phyloP scores from a whole-genome alignment of 1,140 invertebrate genomes.

The Mycetomoellerius zeteki region DNA sequence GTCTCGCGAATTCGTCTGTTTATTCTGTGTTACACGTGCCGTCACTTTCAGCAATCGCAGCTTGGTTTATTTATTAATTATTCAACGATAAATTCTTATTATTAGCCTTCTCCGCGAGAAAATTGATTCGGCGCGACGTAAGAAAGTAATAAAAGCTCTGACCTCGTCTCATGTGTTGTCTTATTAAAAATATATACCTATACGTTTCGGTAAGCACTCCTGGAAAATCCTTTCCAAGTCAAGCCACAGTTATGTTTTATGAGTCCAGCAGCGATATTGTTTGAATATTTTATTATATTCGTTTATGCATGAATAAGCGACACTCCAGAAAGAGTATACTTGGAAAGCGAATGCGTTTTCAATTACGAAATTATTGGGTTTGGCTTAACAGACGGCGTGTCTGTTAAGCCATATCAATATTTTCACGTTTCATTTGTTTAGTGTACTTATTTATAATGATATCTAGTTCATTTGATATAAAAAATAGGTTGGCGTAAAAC shows the following conservation, averaged over 20 bases:
- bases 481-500: background rate
- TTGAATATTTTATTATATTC: slow-evolving; percentile 18
- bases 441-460: background rate
- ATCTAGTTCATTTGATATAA: background rate
- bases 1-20: background rate
- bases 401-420: slow-evolving; percentile 6
- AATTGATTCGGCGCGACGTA: slow-evolving; percentile 31
- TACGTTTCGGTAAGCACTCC: no score
- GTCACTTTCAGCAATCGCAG: background rate
- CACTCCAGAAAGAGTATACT: background rate
- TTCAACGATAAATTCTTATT: background rate
- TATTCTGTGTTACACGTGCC: background rate
- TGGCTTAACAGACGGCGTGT: background rate
- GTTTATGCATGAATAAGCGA: background rate
- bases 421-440: background rate
- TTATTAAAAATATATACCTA: slow-evolving; percentile 3
- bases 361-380: background rate
- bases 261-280: background rate
- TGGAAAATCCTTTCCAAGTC: background rate
- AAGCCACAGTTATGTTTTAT: background rate
- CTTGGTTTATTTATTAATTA: slow-evolving; percentile 12
- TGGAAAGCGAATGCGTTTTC: background rate
- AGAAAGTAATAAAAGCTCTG: slow-evolving; percentile 27
- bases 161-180: slow-evolving; percentile 6
- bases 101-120: background rate